Conservation (phyloP, 2,797 vertebrate species). For the Acrocephalus scirpaceus region DNA sequence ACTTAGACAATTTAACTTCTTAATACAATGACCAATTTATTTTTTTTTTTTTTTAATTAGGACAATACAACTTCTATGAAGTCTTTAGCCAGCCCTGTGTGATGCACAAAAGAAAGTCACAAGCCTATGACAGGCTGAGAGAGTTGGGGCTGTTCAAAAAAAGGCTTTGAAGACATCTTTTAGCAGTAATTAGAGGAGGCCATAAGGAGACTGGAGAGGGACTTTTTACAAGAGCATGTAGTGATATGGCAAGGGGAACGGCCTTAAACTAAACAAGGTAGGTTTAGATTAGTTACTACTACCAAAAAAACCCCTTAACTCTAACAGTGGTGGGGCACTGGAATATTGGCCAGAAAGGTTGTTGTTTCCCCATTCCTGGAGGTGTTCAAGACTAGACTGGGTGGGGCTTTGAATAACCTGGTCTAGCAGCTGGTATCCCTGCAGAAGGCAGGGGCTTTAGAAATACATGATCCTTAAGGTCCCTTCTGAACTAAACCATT, state of each 20-base stretch:
- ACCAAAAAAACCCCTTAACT: not conserved
- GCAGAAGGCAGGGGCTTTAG: not conserved
- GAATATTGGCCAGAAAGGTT: not conserved
- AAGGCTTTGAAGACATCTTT: not conserved
- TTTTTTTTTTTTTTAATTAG: not conserved
- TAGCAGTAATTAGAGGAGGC: not conserved
- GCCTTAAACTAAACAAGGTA: not conserved
- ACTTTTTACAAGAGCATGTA: not conserved
- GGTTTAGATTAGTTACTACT: fast-evolving
- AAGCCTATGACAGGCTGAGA: not conserved
- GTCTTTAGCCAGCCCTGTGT: not conserved
- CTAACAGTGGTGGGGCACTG: too few relatives aligned
- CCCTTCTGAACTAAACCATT: not conserved
- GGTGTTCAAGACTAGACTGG: not conserved
- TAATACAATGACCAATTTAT: not conserved
- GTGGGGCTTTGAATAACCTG: not conserved
- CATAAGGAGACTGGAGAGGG: not conserved
- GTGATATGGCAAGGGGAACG: not conserved
- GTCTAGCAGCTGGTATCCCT: not conserved
- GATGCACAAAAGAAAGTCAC: not conserved
- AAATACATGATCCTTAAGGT: not conserved
- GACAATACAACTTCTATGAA: not conserved
- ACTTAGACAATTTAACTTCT: not conserved
- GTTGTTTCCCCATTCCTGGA: not conserved
- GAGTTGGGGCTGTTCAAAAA: not conserved